Conservation (phyloP, 37 sponge, comb jelly and placozoan species). For the Beroe ovata region DNA sequence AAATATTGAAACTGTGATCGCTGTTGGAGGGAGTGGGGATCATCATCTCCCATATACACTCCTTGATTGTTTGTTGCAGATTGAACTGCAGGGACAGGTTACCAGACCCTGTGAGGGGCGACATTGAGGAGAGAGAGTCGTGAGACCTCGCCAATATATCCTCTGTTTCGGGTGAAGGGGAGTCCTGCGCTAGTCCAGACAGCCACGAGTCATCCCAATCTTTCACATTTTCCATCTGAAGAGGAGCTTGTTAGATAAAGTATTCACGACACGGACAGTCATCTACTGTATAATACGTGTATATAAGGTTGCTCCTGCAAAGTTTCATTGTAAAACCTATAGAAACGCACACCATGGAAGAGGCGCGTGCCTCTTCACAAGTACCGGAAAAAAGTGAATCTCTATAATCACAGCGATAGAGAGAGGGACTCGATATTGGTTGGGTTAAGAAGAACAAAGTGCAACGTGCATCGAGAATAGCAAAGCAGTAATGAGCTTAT, state of each 20-base stretch:
- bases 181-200: slow-evolving; percentile 50
- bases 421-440: no score
- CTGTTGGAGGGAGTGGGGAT: slow-evolving; percentile 18
- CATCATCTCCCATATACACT: slow-evolving; percentile 66
- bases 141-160: slow-evolving; percentile 64
- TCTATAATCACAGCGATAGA: no score
- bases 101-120: slow-evolving; percentile 44
- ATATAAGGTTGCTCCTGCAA: no score
- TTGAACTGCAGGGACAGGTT: slow-evolving; percentile 64
- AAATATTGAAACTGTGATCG: slow-evolving; percentile 43
- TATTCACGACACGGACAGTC: no score
- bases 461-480: no score
- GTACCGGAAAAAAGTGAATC: no score
- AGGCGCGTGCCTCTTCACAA: background rate
- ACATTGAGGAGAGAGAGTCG: slow-evolving; percentile 50
- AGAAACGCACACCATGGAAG: no score
- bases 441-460: no score
- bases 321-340: no score
- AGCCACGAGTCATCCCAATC: slow-evolving; percentile 63
- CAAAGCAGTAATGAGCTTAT: no score
- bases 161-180: slow-evolving; percentile 56
- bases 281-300: no score
- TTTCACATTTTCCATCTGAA: slow-evolving; percentile 30
- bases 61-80: slow-evolving; percentile 40
- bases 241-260: no score